Conservation (phyloP, 2,797 vertebrate species). For the Mus spretus region DNA sequence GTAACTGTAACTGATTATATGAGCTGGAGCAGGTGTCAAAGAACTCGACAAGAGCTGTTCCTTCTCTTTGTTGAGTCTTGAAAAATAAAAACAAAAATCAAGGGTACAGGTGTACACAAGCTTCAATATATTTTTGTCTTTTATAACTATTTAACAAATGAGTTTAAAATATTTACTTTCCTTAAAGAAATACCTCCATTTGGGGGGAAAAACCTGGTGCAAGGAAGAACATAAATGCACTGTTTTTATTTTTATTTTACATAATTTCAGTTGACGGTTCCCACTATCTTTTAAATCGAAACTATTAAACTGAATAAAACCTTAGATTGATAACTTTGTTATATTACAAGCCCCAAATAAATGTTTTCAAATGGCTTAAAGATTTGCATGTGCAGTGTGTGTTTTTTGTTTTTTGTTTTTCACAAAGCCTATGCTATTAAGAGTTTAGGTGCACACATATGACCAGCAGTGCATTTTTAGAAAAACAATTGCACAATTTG, state of each 20-base stretch:
- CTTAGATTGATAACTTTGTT: constrained; percentile 90
- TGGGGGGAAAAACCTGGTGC: constrained; percentile 88
- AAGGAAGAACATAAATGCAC: constrained; percentile 90
- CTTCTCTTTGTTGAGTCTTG: constrained; percentile 93
- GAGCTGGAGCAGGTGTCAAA: constrained; percentile 90
- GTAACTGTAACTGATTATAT: constrained; percentile 99
- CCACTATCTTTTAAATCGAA: constrained; percentile 89
- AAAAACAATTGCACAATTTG: constrained; percentile 89
- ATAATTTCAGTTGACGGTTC: constrained; percentile 90
- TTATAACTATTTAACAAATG: constrained; percentile 91
- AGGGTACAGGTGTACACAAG: constrained; percentile 95
- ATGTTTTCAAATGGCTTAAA: constrained; percentile 91
- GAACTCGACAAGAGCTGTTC: constrained; percentile 94
- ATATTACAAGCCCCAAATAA: constrained; percentile 88
- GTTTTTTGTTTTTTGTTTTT: constrained; percentile 82
- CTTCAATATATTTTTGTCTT: constrained; percentile 92
- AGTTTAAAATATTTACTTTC: constrained; percentile 92
- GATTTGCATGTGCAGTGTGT: constrained; percentile 91
- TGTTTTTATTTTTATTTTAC: constrained; percentile 93
- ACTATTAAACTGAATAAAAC: constrained; percentile 88
- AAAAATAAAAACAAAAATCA: constrained; percentile 92
- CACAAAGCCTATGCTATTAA: constrained; percentile 88
- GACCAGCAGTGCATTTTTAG: constrained; percentile 89
- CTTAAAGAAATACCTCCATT: constrained; percentile 89
- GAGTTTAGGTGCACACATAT: constrained; percentile 88